Conservation (phyloP, 64 coral and sea anemone species). For the Astreopora myriophthalma region DNA sequence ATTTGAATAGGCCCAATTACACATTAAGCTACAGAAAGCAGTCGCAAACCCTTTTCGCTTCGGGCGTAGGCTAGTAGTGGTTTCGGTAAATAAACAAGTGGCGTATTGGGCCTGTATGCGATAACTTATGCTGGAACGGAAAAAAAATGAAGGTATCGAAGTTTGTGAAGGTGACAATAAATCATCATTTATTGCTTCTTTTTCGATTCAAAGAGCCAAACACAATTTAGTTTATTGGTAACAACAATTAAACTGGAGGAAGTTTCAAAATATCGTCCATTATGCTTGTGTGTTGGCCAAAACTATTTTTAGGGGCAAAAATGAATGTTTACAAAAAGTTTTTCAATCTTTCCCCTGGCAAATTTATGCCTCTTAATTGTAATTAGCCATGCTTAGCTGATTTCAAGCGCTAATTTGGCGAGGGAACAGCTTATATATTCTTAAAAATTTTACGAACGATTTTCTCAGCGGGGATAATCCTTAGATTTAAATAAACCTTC, state of each 20-base stretch:
- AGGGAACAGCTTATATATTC: not conserved
- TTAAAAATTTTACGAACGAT: not conserved
- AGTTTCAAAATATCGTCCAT: slow-evolving; percentile 4
- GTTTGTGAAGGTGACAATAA: not conserved
- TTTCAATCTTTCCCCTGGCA: not conserved
- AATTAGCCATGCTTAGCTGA: slow-evolving; percentile 41
- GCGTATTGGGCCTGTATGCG: not conserved
- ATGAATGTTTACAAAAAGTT: slow-evolving; percentile 17
- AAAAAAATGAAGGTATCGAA: not conserved
- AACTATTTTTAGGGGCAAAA: slow-evolving; percentile 5
- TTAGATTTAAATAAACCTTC: not conserved
- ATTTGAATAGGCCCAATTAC: slow-evolving; percentile 56
- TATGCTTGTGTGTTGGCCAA: not conserved
- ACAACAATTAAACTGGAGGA: not conserved
- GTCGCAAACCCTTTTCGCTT: slow-evolving; percentile 17
- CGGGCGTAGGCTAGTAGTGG: slow-evolving; percentile 3
- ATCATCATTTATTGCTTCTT: not conserved
- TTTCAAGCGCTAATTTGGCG: slow-evolving; percentile 1
- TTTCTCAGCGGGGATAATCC: not conserved
- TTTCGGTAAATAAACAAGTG: slow-evolving; percentile 33
- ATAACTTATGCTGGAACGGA: slow-evolving; percentile 5
- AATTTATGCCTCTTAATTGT: slow-evolving; percentile 5
- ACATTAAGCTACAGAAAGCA: not conserved
- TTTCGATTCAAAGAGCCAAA: not conserved
- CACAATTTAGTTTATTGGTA: not conserved